Conservation (phyloP, 1,140 invertebrate species). For the Drosophila takahashii region DNA sequence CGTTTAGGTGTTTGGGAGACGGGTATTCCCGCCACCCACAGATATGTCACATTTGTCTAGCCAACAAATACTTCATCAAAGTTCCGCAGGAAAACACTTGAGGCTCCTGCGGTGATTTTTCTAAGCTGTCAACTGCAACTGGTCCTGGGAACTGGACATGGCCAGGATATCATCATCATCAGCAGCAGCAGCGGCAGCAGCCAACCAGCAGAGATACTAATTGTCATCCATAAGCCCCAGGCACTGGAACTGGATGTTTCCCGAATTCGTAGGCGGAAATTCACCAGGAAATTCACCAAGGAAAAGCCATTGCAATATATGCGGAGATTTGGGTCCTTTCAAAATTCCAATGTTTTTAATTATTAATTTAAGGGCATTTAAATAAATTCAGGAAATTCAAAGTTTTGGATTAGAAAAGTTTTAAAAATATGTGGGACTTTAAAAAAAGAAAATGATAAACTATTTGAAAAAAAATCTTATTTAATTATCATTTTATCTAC, state of each 20-base stretch:
- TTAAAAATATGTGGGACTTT: too few relatives aligned
- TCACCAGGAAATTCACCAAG: not conserved
- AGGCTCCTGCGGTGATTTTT: constrained; percentile 68
- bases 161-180: constrained; percentile 37
- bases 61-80: constrained; percentile 64
- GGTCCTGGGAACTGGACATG: constrained; percentile 53
- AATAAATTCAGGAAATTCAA: too few relatives aligned
- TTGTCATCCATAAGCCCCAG: constrained; percentile 62
- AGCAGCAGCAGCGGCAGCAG: constrained; percentile 3
- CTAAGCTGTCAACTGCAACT: constrained; percentile 78
- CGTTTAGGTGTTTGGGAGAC: not conserved
- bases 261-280: not conserved
- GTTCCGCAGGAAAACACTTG: constrained; percentile 42
- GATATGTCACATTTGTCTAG: constrained; percentile 78
- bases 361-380: too few relatives aligned
- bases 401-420: too few relatives aligned
- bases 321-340: not conserved
- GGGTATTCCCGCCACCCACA: constrained; percentile 33
- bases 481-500: too few relatives aligned
- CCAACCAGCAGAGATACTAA: constrained; percentile 51
- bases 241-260: constrained; percentile 1
- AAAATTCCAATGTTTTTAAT: too few relatives aligned
- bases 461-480: too few relatives aligned
- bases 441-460: too few relatives aligned
- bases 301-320: not conserved